Evolutionary conservation across 2,113 vertebrate species (phyloP).

Genomic region (Oxyura jamaicensis): DNA sequence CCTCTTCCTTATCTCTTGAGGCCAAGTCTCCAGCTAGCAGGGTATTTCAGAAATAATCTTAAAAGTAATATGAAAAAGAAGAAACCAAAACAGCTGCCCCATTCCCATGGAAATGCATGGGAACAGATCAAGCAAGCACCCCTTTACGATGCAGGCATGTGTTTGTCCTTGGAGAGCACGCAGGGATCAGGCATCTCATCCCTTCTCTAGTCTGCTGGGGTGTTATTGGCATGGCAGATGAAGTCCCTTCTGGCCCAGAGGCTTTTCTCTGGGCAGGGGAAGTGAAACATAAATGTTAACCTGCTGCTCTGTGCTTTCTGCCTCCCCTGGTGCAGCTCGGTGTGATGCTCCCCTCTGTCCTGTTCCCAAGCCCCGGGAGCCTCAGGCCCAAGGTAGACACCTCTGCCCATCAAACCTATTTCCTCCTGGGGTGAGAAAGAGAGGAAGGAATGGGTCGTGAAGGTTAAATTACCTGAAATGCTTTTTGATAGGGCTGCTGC

Average conservation of each 20-base stretch:
- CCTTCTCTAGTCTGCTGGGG: background rate
- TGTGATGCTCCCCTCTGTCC: background rate
- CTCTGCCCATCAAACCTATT: background rate
- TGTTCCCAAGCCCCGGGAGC: background rate
- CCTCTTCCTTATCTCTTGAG: constrained; percentile 41
- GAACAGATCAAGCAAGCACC: background rate
- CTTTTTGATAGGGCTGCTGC: background rate
- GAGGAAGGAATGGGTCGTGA: background rate
- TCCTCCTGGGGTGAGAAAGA: background rate
- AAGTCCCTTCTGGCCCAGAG: background rate
- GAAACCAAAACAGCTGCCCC: background rate
- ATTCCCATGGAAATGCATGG: constrained; percentile 35
- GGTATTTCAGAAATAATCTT: constrained; percentile 4
- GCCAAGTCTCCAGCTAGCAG: constrained; percentile 18
- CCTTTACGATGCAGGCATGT: background rate
- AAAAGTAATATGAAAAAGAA: constrained; percentile 12
- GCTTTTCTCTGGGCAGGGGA: background rate
- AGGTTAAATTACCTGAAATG: background rate
- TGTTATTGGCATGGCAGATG: background rate
- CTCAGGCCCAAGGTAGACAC: background rate
- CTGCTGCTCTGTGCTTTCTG: background rate
- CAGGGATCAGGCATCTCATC: background rate
- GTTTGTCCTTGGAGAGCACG: background rate
- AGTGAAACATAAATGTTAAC: constrained; percentile 1
- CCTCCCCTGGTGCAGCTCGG: background rate